Evolutionary conservation across 2,797 vertebrate species (phyloP).

Genomic region (Miichthys miiuy): DNA sequence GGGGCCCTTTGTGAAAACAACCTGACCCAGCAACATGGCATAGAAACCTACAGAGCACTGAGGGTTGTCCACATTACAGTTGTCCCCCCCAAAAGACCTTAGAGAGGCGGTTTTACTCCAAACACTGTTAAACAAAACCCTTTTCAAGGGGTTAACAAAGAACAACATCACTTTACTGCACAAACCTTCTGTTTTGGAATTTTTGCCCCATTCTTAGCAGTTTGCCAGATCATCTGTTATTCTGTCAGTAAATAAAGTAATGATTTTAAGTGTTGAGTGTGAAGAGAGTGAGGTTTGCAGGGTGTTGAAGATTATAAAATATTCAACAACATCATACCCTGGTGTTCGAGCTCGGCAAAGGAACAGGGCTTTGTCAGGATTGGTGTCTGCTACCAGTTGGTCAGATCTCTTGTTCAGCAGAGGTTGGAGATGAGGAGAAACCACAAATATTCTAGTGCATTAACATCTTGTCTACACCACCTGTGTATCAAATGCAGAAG

Average conservation of each 20-base stretch:
- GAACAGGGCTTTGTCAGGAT: not conserved
- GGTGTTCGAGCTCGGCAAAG: not conserved
- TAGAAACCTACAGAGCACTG: slow-evolving; percentile 48
- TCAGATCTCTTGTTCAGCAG: not conserved
- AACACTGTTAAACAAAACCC: slow-evolving; percentile 48
- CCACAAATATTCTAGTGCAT: not conserved
- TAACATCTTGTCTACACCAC: not conserved
- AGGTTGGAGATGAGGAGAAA: not conserved
- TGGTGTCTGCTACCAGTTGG: not conserved
- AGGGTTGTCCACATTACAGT: slow-evolving; percentile 37
- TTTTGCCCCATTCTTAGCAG: slow-evolving; percentile 15
- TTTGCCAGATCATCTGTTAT: too few relatives aligned
- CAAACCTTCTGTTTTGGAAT: slow-evolving; percentile 30
- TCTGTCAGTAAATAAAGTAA: not conserved
- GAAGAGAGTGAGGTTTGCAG: not conserved
- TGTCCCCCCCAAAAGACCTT: slow-evolving; percentile 49
- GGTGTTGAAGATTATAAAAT: not conserved
- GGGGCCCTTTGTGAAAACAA: slow-evolving; percentile 56
- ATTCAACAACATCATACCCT: not conserved
- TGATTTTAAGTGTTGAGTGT: not conserved
- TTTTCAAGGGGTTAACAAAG: slow-evolving; percentile 54
- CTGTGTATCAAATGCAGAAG: not conserved
- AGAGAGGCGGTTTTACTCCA: slow-evolving; percentile 45
- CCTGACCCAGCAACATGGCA: slow-evolving; percentile 63
- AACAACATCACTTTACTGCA: slow-evolving; percentile 27